Evolutionary conservation across 2,797 vertebrate species (phyloP), one percentile per base, ranked within the genome.

Genomic region (Pampus argenteus): DNA sequence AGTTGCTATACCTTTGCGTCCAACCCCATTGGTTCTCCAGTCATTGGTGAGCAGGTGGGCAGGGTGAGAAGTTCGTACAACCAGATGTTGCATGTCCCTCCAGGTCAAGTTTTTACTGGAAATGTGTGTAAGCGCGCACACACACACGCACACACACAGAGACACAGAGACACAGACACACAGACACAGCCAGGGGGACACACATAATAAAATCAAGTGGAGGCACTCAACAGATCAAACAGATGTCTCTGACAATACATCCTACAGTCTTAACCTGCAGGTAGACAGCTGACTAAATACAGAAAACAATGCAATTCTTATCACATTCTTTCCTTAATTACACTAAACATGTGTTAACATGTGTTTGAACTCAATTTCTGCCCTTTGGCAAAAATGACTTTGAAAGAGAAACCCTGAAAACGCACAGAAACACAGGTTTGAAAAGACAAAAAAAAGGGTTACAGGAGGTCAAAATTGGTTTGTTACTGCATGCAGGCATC

Each of bases 41-140:
- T 99, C 98, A 0, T 95, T 97, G 45, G 98, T 95, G 0, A 95
- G 94, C 79, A 99, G 96, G 90, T 98, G 96, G 34, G 94, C 95
- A 0, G 98, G 97, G 84, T 95, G 96, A 0, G 98, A 99, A 0
- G 97, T 99, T 89, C 90, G 94, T 4, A 99, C 98, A 20, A 99
- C 98, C 76, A 99, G 94, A 90, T 99, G 98, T 90, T 99, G 98
- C 98, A 99, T 99, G 88, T 99, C 98, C 66, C 98, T 95, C 98
- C 98, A 99, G 0, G 98, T 98, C 86, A 99, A 94, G 88, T 98
- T 98, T 91, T 96, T 97, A 93, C 98, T 99, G 79, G 36, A 78
- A 58, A 52, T 36, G 50, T 49, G 38, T n/a, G 63, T 4, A 48
- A 15, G 59, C 47, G 69, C 25, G 36, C 55, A 51, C 52, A 65